Conservation (phyloP, 92 coral and sea anemone species). For the Pocillopora meandrina region DNA sequence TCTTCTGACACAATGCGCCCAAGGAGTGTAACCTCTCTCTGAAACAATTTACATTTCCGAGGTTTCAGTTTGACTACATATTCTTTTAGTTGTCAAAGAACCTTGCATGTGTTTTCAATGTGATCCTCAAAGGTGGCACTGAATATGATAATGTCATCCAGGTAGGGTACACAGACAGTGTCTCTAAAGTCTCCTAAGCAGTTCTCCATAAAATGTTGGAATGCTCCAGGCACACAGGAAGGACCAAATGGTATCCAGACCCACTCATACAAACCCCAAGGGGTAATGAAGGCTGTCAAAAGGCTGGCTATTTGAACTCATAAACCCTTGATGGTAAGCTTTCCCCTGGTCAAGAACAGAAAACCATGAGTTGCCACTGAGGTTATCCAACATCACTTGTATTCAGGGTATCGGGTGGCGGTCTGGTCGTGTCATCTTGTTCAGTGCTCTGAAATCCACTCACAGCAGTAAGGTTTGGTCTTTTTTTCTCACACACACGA, state of each 20-base stretch:
- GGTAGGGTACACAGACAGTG: constrained; percentile 58
- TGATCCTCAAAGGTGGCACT: constrained; percentile 59
- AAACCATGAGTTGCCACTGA: constrained; percentile 76
- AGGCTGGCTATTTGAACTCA: constrained; percentile 56
- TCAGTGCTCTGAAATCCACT: constrained; percentile 68
- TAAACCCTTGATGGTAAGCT: constrained; percentile 74
- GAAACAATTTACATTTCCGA: constrained; percentile 47
- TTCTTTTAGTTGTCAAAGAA: constrained; percentile 41
- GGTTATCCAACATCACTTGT: constrained; percentile 66
- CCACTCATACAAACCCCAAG: constrained; percentile 74
- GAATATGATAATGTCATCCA: constrained; percentile 55
- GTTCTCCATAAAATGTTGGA: constrained; percentile 65
- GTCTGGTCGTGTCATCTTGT: constrained; percentile 61
- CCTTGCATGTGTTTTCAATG: constrained; percentile 47
- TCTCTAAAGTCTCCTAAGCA: constrained; percentile 44
- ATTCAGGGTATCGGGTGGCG: constrained; percentile 75
- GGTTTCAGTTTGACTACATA: constrained; percentile 67
- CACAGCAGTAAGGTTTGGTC: constrained; percentile 67
- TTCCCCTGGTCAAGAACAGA: constrained; percentile 72
- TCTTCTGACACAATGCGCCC: constrained; percentile 58
- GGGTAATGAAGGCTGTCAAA: constrained; percentile 60
- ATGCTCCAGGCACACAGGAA: constrained; percentile 57
- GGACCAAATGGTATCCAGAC: constrained; percentile 66
- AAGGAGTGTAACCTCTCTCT: constrained; percentile 54
- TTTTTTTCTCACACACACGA: constrained; percentile 64